These are phyloP conservation scores for Eidolon dupreanum DNA, from an alignment of 2,797 vertebrate genomes.

Conservation along the genomic window DNA sequence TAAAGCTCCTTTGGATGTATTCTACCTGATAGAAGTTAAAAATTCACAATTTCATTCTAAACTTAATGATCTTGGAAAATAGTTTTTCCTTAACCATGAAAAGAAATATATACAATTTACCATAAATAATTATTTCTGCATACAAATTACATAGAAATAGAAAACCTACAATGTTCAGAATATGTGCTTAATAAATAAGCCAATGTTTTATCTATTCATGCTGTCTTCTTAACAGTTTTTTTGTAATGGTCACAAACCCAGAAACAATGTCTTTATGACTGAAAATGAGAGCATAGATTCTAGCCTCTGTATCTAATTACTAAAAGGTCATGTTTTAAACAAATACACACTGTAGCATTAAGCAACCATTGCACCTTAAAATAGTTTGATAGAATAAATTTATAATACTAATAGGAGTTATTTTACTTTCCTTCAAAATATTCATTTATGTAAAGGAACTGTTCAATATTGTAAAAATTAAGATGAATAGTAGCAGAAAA, in stretches of 20 bases:
- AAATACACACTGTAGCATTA: not conserved
- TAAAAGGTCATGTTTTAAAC: not conserved
- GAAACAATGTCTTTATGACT: not conserved
- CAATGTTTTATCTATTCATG: not conserved
- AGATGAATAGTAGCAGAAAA: not conserved
- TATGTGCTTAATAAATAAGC: not conserved
- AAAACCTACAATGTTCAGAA: not conserved
- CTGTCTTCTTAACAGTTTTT: not conserved
- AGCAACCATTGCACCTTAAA: not conserved
- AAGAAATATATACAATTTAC: not conserved
- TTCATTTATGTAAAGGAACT: not conserved
- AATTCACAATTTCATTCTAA: not conserved
- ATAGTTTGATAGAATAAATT: not conserved
- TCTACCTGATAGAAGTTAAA: not conserved
- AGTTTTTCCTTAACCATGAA: not conserved
- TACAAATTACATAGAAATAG: not conserved
- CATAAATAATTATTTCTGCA: not conserved
- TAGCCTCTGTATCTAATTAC: not conserved
- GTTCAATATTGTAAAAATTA: not conserved
- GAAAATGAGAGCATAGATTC: not conserved
- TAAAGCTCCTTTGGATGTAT: not conserved
- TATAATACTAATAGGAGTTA: not conserved
- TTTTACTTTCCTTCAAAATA: not conserved
- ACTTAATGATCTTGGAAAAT: not conserved
- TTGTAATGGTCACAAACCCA: not conserved